Percentiles rank a stretch among this genome's conserved stretches.
Conservation (phyloP, 2,113 vertebrate species). For the Rhegmatorhina hoffmannsi region DNA sequence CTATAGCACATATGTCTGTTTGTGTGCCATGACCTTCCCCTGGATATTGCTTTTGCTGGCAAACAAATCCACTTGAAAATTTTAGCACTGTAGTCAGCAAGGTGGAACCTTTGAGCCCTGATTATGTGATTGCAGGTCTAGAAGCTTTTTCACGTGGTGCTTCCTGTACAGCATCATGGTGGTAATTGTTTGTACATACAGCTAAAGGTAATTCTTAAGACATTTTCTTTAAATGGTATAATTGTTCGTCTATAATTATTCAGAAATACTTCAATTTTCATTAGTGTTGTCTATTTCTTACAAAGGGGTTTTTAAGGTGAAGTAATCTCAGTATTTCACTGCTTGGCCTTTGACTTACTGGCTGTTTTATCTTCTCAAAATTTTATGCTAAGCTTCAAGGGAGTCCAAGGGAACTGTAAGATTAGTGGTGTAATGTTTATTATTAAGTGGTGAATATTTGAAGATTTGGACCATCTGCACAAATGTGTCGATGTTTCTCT, state of each 20-base stretch:
- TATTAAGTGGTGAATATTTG: background rate
- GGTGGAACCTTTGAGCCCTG: background rate
- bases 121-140: background rate
- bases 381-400: background rate
- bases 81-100: background rate
- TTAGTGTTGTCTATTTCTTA: background rate
- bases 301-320: background rate
- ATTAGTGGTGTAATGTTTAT: background rate
- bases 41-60: background rate
- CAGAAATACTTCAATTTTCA: background rate
- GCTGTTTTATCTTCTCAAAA: accelerated
- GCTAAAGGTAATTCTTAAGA: background rate
- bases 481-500: background rate
- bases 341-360: background rate
- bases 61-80: background rate
- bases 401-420: background rate
- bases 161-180: background rate
- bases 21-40: background rate
- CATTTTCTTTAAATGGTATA: background rate
- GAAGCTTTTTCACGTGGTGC: background rate
- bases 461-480: background rate
- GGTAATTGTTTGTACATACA: background rate
- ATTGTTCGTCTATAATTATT: background rate
- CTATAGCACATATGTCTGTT: accelerated
- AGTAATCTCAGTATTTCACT: background rate